Percentiles rank a stretch among this genome's conserved stretches.
These are phyloP conservation scores for Ceratotherium simum DNA, from an alignment of 2,113 vertebrate genomes.

Conservation along the genomic window DNA sequence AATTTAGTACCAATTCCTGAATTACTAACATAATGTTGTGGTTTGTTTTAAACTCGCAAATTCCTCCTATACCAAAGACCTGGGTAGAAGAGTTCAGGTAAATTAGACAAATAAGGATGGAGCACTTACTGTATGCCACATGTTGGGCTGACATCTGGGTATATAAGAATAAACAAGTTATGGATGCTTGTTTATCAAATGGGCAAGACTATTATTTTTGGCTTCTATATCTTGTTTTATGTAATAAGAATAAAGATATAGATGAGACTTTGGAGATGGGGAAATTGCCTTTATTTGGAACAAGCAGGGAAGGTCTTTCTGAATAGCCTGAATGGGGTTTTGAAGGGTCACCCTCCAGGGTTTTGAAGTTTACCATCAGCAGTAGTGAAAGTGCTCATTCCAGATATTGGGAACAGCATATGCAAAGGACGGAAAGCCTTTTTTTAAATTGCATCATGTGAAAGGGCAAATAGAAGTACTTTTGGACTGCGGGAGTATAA, in stretches of 20 bases:
- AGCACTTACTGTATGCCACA: background rate
- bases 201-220: background rate
- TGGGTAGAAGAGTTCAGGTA: background rate
- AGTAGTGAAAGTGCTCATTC: background rate
- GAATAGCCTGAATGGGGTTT: background rate
- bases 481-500: background rate
- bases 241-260: background rate
- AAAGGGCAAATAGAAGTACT: background rate
- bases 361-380: background rate
- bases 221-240: background rate
- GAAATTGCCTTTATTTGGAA: slow-evolving; percentile 51
- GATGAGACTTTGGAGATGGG: slow-evolving; percentile 2
- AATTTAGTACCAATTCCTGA: slow-evolving; percentile 1
- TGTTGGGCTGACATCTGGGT: background rate
- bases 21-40: background rate
- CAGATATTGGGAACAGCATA: background rate
- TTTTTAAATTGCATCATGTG: background rate
- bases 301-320: background rate
- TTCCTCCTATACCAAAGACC: background rate
- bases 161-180: background rate
- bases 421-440: background rate
- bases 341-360: background rate
- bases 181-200: background rate
- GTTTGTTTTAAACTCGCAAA: slow-evolving; percentile 36
- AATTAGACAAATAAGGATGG: background rate